A percentile compares a stretch with the other conserved stretches of the same genome.
Conservation (phyloP, 2,113 vertebrate species). For the Capreolus pygargus region DNA sequence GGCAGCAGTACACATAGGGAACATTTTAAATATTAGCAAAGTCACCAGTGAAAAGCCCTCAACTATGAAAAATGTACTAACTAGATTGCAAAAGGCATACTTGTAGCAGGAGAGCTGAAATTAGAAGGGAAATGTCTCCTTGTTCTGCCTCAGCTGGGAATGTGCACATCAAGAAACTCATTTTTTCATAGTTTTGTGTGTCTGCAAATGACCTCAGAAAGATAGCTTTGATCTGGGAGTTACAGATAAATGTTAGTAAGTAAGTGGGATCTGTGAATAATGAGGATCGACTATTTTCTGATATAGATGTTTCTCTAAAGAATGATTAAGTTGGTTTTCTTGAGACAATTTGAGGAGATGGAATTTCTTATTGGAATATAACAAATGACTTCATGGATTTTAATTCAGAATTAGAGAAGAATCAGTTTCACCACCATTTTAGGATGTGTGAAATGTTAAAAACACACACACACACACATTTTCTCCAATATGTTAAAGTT, state of each 20-base stretch:
- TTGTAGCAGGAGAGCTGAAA: not conserved
- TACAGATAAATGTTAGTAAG: not conserved
- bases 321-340: not conserved
- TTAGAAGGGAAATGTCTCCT: not conserved
- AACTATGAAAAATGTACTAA: not conserved
- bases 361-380: not conserved
- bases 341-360: not conserved
- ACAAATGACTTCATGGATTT: not conserved
- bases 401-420: not conserved
- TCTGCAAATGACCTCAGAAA: not conserved
- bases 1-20: not conserved
- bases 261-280: not conserved
- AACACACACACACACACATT: not conserved
- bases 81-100: not conserved
- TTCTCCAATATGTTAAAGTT: not conserved
- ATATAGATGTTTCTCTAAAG: not conserved
- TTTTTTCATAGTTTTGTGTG: not conserved
- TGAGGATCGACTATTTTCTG: not conserved
- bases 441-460: not conserved
- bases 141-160: not conserved
- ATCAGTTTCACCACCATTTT: not conserved
- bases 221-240: not conserved
- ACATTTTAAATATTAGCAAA: not conserved
- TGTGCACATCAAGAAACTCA: not conserved
- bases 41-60: not conserved